Conservation (phyloP, 2,888 invertebrate genomes). For the Papilio elwesi region DNA sequence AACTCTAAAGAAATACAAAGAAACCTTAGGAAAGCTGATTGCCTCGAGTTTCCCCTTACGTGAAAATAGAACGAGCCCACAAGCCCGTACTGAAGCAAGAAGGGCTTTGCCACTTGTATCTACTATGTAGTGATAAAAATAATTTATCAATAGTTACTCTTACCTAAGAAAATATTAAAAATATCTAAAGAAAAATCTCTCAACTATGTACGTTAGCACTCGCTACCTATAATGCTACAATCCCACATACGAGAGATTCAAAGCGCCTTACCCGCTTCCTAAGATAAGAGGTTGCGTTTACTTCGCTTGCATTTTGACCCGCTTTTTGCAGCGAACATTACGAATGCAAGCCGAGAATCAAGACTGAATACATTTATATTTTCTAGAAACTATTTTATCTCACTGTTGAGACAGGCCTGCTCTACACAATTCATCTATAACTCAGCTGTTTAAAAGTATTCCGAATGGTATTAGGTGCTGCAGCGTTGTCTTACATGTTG, state of each 20-base stretch:
- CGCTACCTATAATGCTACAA: slow-evolving; percentile 7
- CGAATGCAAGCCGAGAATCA: not conserved
- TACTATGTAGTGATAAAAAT: too few species aligned
- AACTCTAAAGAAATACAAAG: slow-evolving; percentile 50
- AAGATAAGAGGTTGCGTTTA: slow-evolving; percentile 31
- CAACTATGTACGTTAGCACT: not conserved
- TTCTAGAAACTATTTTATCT: too few species aligned
- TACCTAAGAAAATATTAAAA: too few species aligned
- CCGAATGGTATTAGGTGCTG: too few species aligned
- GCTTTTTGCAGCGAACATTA: slow-evolving; percentile 23
- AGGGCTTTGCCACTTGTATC: not conserved
- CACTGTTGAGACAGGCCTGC: too few species aligned
- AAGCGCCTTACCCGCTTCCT: slow-evolving; percentile 32
- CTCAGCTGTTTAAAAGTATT: too few species aligned
- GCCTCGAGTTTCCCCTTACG: slow-evolving; percentile 34
- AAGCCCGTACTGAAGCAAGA: slow-evolving; percentile 15
- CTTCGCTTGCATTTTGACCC: slow-evolving; percentile 27
- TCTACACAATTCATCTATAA: too few species aligned
- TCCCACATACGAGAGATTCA: slow-evolving; percentile 7
- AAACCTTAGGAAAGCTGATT: slow-evolving; percentile 49
- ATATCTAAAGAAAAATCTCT: too few species aligned
- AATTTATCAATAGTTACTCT: too few species aligned
- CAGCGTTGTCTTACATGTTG: too few species aligned
- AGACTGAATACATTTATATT: not conserved
- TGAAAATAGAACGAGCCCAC: slow-evolving; percentile 30